Percentiles rank a stretch among this genome's conserved stretches.
These are phyloP conservation scores for Redunca redunca DNA, from an alignment of 2,113 vertebrate species.

Conservation along the genomic window DNA sequence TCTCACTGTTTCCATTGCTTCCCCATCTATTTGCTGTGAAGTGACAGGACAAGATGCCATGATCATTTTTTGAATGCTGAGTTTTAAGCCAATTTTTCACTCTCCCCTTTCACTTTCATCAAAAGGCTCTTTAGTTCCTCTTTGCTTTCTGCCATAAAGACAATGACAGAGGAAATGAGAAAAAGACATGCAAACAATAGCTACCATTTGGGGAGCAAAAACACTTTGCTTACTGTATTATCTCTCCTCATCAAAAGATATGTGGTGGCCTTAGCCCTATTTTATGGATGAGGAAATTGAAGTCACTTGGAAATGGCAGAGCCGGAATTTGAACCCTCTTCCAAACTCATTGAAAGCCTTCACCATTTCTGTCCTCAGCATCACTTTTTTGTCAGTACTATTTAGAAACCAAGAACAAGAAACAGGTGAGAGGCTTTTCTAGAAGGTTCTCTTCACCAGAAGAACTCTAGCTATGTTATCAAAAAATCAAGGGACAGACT, in stretches of 20 bases:
- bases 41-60: background rate
- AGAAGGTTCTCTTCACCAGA: background rate
- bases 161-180: background rate
- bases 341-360: background rate
- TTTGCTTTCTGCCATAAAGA: background rate
- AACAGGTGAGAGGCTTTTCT: background rate
- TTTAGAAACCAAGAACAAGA: background rate
- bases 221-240: background rate
- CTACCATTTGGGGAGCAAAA: background rate
- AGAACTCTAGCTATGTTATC: background rate
- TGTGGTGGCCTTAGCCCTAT: background rate
- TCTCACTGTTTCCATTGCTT: background rate
- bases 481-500: background rate
- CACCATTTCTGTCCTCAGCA: background rate
- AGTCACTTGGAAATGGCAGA: background rate
- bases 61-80: background rate
- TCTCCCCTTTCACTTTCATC: background rate
- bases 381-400: background rate
- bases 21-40: background rate
- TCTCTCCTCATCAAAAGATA: background rate
- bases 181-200: background rate
- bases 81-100: background rate
- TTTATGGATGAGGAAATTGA: background rate
- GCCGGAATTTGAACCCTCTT: background rate
- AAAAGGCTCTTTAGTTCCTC: background rate